Evolutionary conservation across 1,140 invertebrate species (phyloP).

Genomic region (Papilio glaucus): DNA sequence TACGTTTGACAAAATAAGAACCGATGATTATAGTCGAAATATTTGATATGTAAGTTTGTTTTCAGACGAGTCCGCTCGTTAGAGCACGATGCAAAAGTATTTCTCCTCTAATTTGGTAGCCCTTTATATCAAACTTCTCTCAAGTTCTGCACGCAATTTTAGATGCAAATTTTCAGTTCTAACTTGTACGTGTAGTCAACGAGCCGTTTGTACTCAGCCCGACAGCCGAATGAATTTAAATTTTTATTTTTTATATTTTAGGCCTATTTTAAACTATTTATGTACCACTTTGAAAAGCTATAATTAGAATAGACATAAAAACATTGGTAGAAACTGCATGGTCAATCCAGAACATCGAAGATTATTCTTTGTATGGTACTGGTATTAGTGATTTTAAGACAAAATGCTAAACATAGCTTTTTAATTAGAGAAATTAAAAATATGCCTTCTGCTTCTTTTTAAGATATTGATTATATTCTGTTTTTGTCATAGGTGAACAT

Average conservation of each 20-base stretch:
- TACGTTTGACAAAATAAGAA: neutral
- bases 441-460: no score
- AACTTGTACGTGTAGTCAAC: conserved; percentile 1
- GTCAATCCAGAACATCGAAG: no score
- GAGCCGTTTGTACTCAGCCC: neutral
- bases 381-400: no score
- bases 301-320: no score
- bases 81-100: neutral
- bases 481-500: conserved; percentile 86
- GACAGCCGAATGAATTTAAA: neutral
- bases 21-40: neutral
- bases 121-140: conserved; percentile 21
- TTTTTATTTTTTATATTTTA: no score
- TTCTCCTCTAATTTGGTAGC: conserved; percentile 17
- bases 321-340: no score
- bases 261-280: no score
- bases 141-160: conserved; percentile 26
- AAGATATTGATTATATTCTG: neutral
- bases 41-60: neutral
- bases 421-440: no score
- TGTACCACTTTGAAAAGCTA: no score
- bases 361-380: no score
- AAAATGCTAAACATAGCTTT: no score
- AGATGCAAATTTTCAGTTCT: conserved; percentile 29
- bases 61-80: neutral